These are phyloP conservation scores for Euura saliciscinereae DNA, from an alignment of 1,140 invertebrate species.

Conservation along the genomic window DNA sequence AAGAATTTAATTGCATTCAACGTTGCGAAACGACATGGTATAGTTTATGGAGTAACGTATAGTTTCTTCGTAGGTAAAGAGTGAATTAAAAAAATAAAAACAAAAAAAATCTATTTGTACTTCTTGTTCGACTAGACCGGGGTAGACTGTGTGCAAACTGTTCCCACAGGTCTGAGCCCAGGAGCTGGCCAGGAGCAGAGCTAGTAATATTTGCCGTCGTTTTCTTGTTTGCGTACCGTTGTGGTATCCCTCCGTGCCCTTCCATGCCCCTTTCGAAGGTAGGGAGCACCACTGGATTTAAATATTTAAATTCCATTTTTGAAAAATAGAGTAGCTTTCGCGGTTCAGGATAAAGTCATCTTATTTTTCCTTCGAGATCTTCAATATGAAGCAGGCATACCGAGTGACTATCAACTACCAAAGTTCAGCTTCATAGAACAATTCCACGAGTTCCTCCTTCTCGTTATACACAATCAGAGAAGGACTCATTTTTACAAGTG, in stretches of 20 bases:
- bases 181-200: conserved; percentile 1
- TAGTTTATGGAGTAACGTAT: neutral
- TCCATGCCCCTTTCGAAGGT: neutral
- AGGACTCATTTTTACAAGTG: too few relatives aligned
- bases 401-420: neutral
- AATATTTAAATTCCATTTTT: conserved; percentile 38
- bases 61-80: neutral
- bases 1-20: neutral
- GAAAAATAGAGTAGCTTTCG: conserved; percentile 31
- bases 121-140: neutral
- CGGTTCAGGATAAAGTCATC: neutral
- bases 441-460: too few relatives aligned
- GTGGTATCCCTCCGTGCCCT: conserved; percentile 4
- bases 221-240: conserved; percentile 27
- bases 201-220: conserved; percentile 29
- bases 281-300: conserved; percentile 27
- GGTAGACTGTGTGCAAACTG: conserved; percentile 1
- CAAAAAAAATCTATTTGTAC: neutral
- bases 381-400: neutral
- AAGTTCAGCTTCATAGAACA: too few relatives aligned
- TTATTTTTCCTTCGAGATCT: neutral
- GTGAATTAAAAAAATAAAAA: neutral
- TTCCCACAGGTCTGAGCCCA: neutral
- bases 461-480: too few relatives aligned
- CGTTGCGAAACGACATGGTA: neutral